Percentiles rank a stretch among this genome's conserved stretches.
Conservation (phyloP, 1,140 invertebrate genomes). For the Drepana arcuata region DNA sequence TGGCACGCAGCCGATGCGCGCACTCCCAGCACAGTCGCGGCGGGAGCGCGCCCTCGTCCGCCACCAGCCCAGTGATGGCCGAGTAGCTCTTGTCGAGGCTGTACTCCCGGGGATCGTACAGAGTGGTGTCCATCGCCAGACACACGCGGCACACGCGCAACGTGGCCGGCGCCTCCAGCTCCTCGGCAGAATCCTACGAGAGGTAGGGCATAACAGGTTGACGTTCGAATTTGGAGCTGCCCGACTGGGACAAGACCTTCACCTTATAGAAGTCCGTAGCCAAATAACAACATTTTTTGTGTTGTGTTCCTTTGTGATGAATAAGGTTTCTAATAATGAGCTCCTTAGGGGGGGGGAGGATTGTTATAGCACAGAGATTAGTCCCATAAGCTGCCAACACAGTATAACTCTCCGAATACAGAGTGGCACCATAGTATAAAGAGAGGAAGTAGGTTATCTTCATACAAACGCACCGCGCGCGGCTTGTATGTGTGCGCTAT, state of each 20-base stretch:
- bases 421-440: too few relatives aligned
- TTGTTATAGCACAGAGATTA: too few relatives aligned
- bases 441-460: too few relatives aligned
- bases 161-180: slow-evolving; percentile 30
- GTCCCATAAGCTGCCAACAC: too few relatives aligned
- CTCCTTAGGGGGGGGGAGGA: too few relatives aligned
- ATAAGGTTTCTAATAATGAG: not conserved
- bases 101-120: slow-evolving; percentile 29
- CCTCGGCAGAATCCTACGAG: slow-evolving; percentile 23
- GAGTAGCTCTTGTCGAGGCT: slow-evolving; percentile 25
- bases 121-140: slow-evolving; percentile 19
- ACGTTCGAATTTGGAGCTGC: not conserved
- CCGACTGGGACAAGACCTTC: not conserved
- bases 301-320: not conserved
- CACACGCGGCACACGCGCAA: slow-evolving; percentile 40
- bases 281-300: not conserved
- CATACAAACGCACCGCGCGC: too few relatives aligned
- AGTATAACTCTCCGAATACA: too few relatives aligned
- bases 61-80: slow-evolving; percentile 28
- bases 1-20: slow-evolving; percentile 18
- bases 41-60: slow-evolving; percentile 17
- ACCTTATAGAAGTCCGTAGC: not conserved
- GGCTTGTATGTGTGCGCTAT: too few relatives aligned
- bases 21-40: slow-evolving; percentile 52
- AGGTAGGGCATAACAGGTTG: slow-evolving; percentile 1